Evolutionary conservation across 1,140 invertebrate genomes (phyloP).

Genomic region (Gonatopus flavifemur): DNA sequence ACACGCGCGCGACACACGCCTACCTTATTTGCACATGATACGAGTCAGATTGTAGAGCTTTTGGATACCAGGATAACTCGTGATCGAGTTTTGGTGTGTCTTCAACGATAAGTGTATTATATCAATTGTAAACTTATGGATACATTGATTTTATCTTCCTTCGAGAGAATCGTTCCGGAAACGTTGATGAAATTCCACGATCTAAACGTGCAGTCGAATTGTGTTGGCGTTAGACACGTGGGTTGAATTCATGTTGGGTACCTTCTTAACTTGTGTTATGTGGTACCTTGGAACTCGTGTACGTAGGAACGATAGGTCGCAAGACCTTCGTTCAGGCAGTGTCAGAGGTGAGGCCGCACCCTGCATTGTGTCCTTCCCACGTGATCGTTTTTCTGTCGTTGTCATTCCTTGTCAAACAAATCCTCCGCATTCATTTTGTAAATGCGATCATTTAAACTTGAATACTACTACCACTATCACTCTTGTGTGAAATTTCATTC

Average conservation of each 20-base stretch:
- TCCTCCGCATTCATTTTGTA: too few species aligned
- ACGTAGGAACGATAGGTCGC: slow-evolving; percentile 45
- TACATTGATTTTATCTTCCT: too few species aligned
- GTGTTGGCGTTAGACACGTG: slow-evolving; percentile 47
- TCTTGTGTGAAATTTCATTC: too few species aligned
- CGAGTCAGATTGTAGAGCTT: background rate
- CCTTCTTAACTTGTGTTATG: slow-evolving; percentile 30
- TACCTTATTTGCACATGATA: background rate
- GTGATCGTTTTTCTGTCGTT: slow-evolving; percentile 52
- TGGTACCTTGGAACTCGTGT: slow-evolving; percentile 30
- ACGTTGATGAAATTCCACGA: slow-evolving; percentile 35
- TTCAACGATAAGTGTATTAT: background rate
- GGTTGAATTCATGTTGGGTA: slow-evolving; percentile 32
- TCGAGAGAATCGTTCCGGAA: background rate
- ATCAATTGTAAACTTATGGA: background rate
- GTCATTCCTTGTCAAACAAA: too few species aligned
- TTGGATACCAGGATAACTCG: background rate
- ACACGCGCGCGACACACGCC: background rate
- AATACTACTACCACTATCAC: too few species aligned
- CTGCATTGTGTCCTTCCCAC: slow-evolving; percentile 56
- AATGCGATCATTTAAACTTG: too few species aligned
- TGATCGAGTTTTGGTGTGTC: background rate
- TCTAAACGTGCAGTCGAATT: slow-evolving; percentile 15
- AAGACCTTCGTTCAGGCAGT: slow-evolving; percentile 46
- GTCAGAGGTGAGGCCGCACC: slow-evolving; percentile 57